Evolutionary conservation across 2,888 invertebrate species (phyloP), one percentile per base, ranked within the genome.

Genomic region (Crematogaster levior): DNA sequence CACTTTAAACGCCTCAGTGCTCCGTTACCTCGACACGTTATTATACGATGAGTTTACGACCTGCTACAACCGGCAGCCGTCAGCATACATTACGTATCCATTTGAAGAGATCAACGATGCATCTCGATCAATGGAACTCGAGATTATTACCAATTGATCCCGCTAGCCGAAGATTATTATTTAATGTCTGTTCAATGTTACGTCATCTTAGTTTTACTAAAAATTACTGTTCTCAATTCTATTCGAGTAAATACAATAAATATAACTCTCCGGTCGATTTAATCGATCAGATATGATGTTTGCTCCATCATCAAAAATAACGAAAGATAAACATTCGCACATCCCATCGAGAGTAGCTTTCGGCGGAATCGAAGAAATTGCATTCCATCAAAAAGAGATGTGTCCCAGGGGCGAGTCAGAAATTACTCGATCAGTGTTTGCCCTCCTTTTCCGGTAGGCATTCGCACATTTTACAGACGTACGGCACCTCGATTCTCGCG

Each of bases 401-500:
- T 37, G n/a, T 40, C 60, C 15, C 68, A 75, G 37, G 53, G 81
- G 81, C 68, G 85, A 82, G 77, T 84, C 84, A 87, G 84, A 85
- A 88, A 91, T 91, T 90, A 84, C 87, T 88, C 86, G 84, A 91
- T 90, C 88, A 58, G 82, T 85, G 82, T 90, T 91, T 89, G 85
- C 88, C 68, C 86, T 87, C 88, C 86, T 88, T 86, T 89, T 85
- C 87, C 86, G 85, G 85, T 61, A 9, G 68, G 37, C 72, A 37
- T 37, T 73, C 77, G 82, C 7, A 58, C 58, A 43, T 56, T 77
- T 77, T 56, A 30, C 37, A 43, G 53, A 70, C 51, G 9, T 53
- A 81, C 70, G 60, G 68, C 66, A 40, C 58, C 73, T 75, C 66
- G 48, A 68, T 61, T 63, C 56, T 24, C 65, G 81, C 75, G 72